Conservation (phyloP, 2,888 invertebrate species). For the Lutraria lutraria region DNA sequence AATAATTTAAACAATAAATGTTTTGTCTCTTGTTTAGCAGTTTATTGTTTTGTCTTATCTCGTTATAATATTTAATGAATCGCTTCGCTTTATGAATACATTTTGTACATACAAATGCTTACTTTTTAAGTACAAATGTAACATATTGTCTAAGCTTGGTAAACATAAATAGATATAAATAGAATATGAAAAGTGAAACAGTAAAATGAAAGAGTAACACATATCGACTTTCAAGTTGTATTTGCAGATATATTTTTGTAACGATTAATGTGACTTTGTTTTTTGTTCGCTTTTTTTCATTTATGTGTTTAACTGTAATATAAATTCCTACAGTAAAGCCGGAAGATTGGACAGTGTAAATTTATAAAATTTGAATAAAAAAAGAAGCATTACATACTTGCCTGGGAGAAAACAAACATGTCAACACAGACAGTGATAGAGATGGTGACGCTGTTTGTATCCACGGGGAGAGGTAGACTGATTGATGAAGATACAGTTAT, state of each 20-base stretch:
- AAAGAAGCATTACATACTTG: background rate
- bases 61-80: background rate
- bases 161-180: too few relatives aligned
- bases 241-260: too few relatives aligned
- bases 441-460: conserved; percentile 29
- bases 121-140: too few relatives aligned
- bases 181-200: too few relatives aligned
- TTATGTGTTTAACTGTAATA: too few relatives aligned
- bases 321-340: background rate
- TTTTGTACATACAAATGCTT: too few relatives aligned
- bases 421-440: conserved; percentile 19
- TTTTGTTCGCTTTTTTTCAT: too few relatives aligned
- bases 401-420: background rate
- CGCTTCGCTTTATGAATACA: background rate
- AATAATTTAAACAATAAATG: too few relatives aligned
- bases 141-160: too few relatives aligned
- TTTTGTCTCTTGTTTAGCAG: background rate
- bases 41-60: background rate
- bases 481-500: conserved; percentile 22
- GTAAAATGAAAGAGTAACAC: too few relatives aligned
- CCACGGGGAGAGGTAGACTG: background rate
- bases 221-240: too few relatives aligned
- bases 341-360: background rate
- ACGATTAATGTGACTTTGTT: too few relatives aligned
- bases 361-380: background rate